Evolutionary conservation across 2,888 invertebrate genomes (phyloP).

Genomic region (Diachrysia chrysitis): DNA sequence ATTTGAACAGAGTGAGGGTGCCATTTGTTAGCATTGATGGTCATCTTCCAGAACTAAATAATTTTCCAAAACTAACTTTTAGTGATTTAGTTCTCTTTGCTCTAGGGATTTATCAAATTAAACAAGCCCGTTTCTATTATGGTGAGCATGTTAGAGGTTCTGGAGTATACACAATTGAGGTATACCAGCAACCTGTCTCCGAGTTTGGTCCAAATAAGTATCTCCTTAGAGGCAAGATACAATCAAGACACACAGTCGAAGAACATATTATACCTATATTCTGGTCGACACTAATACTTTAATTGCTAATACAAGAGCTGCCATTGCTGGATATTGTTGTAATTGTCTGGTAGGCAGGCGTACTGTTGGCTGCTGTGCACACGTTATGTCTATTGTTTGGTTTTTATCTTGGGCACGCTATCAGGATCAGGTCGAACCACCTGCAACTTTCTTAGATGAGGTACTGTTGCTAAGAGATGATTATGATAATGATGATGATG

Average conservation of each 20-base stretch:
- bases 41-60: slow-evolving; percentile 6
- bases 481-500: background rate
- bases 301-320: background rate
- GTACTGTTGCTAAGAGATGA: background rate
- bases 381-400: slow-evolving; percentile 8
- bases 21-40: slow-evolving; percentile 28
- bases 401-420: background rate
- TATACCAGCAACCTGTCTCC: slow-evolving; percentile 1
- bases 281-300: no score
- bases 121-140: slow-evolving; percentile 10
- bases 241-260: no score
- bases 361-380: no score
- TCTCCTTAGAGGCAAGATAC: background rate
- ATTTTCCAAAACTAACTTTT: slow-evolving; percentile 20
- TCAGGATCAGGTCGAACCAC: background rate
- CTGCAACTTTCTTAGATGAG: background rate
- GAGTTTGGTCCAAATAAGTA: background rate
- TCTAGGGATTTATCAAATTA: background rate
- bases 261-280: no score
- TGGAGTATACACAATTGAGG: slow-evolving; percentile 11
- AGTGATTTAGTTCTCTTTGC: background rate
- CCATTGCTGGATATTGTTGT: background rate
- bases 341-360: no score
- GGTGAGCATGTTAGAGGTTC: slow-evolving; percentile 22
- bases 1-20: slow-evolving; percentile 15